Conservation (phyloP, 1,140 invertebrate genomes). For the Heliconius hewitsoni region DNA sequence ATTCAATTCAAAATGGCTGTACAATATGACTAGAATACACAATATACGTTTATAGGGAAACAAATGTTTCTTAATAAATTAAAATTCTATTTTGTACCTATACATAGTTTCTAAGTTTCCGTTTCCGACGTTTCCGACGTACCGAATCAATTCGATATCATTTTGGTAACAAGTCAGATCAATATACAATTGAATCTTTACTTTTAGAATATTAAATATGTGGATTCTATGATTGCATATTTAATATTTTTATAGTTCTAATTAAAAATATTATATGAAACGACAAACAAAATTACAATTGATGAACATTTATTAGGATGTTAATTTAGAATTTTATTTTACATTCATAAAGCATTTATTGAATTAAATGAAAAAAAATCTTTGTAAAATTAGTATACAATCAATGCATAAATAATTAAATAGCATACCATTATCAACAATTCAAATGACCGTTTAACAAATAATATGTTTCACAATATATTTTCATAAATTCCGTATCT, state of each 20-base stretch:
- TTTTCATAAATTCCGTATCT: not conserved
- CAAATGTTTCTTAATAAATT: slow-evolving; percentile 54
- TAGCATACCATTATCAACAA: not conserved
- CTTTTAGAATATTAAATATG: not conserved
- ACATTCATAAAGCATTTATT: not conserved
- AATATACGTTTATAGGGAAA: slow-evolving; percentile 58
- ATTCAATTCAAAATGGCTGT: slow-evolving; percentile 65
- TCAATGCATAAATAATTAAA: not conserved
- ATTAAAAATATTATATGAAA: too few species aligned
- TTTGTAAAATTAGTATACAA: not conserved
- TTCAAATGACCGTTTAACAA: not conserved
- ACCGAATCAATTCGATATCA: slow-evolving; percentile 2
- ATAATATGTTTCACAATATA: not conserved
- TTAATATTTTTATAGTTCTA: not conserved
- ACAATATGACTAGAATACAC: slow-evolving; percentile 75
- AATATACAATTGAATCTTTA: not conserved
- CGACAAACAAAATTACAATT: not conserved
- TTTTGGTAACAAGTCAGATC: not conserved
- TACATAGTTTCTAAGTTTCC: slow-evolving; percentile 45
- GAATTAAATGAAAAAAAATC: too few species aligned
- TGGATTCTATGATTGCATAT: not conserved
- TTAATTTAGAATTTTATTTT: not conserved
- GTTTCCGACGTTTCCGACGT: slow-evolving; percentile 23
- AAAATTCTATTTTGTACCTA: slow-evolving; percentile 61
- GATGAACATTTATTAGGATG: not conserved